These are phyloP conservation scores for Myotis findleyi DNA, from an alignment of 2,797 vertebrate species.

Conservation along the genomic window DNA sequence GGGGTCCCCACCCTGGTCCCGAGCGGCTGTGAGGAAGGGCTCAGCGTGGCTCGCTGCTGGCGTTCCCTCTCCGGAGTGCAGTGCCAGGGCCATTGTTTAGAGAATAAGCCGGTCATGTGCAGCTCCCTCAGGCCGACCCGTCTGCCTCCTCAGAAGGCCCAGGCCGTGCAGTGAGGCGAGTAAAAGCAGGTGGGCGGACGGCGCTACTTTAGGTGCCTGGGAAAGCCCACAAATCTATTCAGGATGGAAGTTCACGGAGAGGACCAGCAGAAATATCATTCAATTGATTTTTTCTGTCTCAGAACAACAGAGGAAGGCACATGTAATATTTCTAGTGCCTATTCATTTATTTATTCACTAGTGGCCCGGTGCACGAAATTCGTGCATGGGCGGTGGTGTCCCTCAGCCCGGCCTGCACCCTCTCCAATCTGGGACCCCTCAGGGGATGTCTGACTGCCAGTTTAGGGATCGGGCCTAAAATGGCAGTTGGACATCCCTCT, in stretches of 20 bases:
- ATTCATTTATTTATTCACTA: constrained; percentile 8
- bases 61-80: neutral
- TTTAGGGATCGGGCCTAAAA: too few relatives aligned
- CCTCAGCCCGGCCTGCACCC: too few relatives aligned
- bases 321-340: neutral
- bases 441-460: too few relatives aligned
- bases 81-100: neutral
- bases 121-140: neutral
- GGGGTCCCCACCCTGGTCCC: neutral
- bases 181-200: neutral
- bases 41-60: neutral
- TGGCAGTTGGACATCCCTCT: too few relatives aligned
- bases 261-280: neutral
- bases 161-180: neutral
- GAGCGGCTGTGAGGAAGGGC: neutral
- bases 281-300: neutral
- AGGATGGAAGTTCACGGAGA: neutral
- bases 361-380: neutral
- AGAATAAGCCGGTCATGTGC: neutral
- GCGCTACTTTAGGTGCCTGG: neutral
- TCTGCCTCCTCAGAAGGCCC: neutral
- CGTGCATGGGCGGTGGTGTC: too few relatives aligned
- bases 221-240: constrained; percentile 7
- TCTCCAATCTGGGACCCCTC: too few relatives aligned
- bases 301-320: constrained; percentile 11